Evolutionary conservation across 2,888 invertebrate species (phyloP).

Genomic region (Molorchus minor): DNA sequence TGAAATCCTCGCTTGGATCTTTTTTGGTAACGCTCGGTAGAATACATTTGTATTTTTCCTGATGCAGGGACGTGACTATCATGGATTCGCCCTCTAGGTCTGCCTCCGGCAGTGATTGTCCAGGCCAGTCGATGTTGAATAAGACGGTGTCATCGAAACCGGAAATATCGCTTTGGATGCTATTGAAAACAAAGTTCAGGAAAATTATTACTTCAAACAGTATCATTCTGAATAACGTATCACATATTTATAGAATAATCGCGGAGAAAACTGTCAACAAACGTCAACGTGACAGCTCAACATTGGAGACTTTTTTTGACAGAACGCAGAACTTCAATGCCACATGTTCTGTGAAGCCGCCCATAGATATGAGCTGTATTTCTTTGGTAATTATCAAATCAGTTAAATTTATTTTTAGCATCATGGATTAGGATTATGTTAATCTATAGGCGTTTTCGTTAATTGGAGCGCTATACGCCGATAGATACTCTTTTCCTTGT

Average conservation of each 20-base stretch:
- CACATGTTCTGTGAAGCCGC: no score
- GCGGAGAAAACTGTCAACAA: not conserved
- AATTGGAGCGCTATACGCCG: no score
- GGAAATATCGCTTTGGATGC: slow-evolving; percentile 66
- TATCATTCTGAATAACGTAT: slow-evolving; percentile 8
- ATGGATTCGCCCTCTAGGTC: slow-evolving; percentile 67
- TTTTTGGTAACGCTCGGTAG: slow-evolving; percentile 74
- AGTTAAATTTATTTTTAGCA: no score
- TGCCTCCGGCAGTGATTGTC: slow-evolving; percentile 61
- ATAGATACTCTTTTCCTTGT: no score
- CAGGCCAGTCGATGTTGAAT: slow-evolving; percentile 83
- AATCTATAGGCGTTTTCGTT: no score
- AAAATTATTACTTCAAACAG: not conserved
- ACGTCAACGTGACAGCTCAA: slow-evolving; percentile 14
- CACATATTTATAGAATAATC: slow-evolving; percentile 12
- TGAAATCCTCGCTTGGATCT: slow-evolving; percentile 67
- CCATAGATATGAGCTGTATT: no score
- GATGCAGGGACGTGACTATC: slow-evolving; percentile 76
- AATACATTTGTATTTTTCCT: slow-evolving; percentile 85
- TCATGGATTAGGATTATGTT: no score
- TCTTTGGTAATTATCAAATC: no score
- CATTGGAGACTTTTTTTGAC: slow-evolving; percentile 10
- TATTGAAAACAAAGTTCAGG: slow-evolving; percentile 1
- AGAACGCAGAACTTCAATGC: no score
- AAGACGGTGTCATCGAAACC: slow-evolving; percentile 85